These are phyloP conservation scores for Boloria euphrosyne DNA, from an alignment of 2,888 invertebrate genomes.

Conservation along the genomic window DNA sequence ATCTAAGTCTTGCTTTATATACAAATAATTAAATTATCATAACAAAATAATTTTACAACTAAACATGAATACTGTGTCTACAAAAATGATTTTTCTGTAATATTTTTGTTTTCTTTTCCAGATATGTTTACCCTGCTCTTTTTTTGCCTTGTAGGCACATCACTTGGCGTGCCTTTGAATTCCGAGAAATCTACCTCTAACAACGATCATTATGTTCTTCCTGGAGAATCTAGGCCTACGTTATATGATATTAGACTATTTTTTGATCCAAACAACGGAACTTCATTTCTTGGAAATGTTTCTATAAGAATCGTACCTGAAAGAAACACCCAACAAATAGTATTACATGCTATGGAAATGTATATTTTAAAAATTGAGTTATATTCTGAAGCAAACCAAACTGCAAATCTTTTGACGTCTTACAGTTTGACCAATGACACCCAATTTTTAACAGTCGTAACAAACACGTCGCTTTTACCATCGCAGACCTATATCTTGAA, in stretches of 20 bases:
- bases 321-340: constrained; percentile 54
- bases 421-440: constrained; percentile 57
- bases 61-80: too few relatives aligned
- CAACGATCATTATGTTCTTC: constrained; percentile 73
- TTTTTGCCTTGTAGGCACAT: constrained; percentile 56
- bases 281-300: constrained; percentile 71
- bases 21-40: too few relatives aligned
- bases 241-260: constrained; percentile 77
- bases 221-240: constrained; percentile 74
- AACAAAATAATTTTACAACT: too few relatives aligned
- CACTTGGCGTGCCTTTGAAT: constrained; percentile 49
- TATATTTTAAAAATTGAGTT: constrained; percentile 53
- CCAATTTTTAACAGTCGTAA: constrained; percentile 74
- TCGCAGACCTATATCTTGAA: constrained; percentile 71
- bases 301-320: constrained; percentile 62
- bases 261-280: constrained; percentile 67
- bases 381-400: constrained; percentile 41
- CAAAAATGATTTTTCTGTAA: too few relatives aligned
- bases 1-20: too few relatives aligned
- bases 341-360: constrained; percentile 76
- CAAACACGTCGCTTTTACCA: constrained; percentile 55
- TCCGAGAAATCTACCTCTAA: constrained; percentile 40
- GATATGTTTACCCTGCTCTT: constrained; percentile 67
- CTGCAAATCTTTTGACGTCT: constrained; percentile 45
- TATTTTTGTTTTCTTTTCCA: constrained; percentile 49